Evolutionary conservation across 2,888 invertebrate species (phyloP), one percentile per base, ranked within the genome.

Genomic region (Brachyopa scutellaris): DNA sequence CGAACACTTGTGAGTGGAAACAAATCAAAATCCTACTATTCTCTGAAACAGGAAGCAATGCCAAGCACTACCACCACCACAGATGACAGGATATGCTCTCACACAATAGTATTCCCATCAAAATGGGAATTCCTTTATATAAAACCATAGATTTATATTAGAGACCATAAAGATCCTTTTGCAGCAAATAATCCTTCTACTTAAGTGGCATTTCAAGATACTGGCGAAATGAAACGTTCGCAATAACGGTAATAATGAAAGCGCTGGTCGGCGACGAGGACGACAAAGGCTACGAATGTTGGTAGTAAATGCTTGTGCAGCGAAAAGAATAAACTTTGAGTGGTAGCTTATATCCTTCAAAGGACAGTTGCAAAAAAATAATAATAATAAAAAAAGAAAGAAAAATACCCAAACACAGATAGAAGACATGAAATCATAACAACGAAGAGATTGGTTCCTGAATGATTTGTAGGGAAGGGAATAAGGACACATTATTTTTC

Each of bases 131-230:
- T 45, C 62, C 73, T 29, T 45, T 21, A 15, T 49, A 74, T 80
- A 80, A 80, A 80, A 80, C 79, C 79, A 57, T 57, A 62, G 79
- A 80, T 80, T 69, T 80, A 80, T 80, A 47, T 67, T 53, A 61
- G 61, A 79, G 49, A 67, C 47, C 21, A 62, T 74, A 74, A 80
- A 72, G 49, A 74, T 69, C 66, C 79, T 57, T 67, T 57, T 26
- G 45, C 23, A 67, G 62, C 33, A 74, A 69, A 80, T 74, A 80
- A 80, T 80, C 74, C 74, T 80, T 80, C 57, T 69, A 62, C 74
- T 80, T 80, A 80, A 80, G 79, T 80, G 79, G 74, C 79, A 80
- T 69, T 69, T 11, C 49, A 26, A 74, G 67, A 62, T 61, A 79
- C 36, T 74, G 69, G 45, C 47, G 36, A 74, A 74, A 69, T 80